phyloP scores from a whole-genome alignment of 2,797 vertebrate species.

The Decapterus maruadsi region DNA sequence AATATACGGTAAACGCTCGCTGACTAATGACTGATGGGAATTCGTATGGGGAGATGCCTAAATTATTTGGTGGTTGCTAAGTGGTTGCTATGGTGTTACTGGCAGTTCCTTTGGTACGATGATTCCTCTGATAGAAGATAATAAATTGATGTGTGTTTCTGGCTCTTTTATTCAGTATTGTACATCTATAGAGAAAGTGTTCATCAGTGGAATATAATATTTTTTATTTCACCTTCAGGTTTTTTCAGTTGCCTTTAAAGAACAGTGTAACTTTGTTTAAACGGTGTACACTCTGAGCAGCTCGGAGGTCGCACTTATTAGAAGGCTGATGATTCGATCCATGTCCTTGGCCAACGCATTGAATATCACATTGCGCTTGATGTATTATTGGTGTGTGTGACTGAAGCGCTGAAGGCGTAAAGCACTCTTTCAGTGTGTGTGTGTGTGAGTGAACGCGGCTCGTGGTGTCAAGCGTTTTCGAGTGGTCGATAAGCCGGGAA shows the following conservation, averaged over 20 bases:
- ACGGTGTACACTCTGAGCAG: neutral
- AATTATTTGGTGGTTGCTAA: constrained; percentile 3
- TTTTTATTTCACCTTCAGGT: neutral
- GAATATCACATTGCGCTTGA: too few relatives aligned
- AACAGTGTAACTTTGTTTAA: neutral
- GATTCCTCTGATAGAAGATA: constrained; percentile 21
- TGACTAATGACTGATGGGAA: too few relatives aligned
- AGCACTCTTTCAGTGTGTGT: too few relatives aligned
- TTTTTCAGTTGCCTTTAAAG: neutral
- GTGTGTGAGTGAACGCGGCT: too few relatives aligned
- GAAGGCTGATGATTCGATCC: too few relatives aligned
- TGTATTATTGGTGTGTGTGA: too few relatives aligned
- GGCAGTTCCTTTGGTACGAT: neutral
- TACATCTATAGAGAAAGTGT: neutral
- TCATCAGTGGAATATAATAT: neutral
- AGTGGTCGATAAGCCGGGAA: too few relatives aligned
- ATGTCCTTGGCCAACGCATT: too few relatives aligned
- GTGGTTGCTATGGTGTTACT: constrained; percentile 25
- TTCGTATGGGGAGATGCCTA: neutral
- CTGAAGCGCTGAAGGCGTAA: too few relatives aligned
- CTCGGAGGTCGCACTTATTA: too few relatives aligned
- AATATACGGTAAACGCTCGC: neutral
- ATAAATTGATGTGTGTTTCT: constrained; percentile 22
- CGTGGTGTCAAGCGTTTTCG: too few relatives aligned
- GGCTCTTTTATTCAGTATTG: neutral